Conservation (phyloP, 2,797 vertebrate species). For the Lepus oiostolus region DNA sequence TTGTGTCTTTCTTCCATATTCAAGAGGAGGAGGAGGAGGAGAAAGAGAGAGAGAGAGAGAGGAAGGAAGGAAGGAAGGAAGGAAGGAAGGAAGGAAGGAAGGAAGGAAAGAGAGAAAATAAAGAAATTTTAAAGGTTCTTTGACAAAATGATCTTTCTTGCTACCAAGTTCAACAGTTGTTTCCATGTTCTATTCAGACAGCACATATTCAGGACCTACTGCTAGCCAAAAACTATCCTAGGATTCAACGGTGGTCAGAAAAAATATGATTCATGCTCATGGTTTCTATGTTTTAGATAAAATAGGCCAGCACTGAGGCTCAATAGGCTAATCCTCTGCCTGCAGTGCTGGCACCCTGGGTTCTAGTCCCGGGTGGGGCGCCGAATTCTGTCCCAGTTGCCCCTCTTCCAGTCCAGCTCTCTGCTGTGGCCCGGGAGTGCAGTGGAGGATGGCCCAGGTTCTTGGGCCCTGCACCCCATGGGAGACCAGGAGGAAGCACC, state of each 20-base stretch:
- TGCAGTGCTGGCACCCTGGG: no score
- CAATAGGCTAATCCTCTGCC: no score
- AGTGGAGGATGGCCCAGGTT: no score
- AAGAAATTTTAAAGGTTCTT: neutral
- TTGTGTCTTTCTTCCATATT: neutral
- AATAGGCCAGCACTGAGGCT: no score
- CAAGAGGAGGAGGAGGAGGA: neutral
- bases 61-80: fast-evolving
- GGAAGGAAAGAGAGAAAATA: neutral
- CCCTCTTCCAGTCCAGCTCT: no score
- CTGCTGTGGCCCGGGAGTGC: no score
- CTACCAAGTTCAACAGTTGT: neutral
- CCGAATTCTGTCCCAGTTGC: no score
- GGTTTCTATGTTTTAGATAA: neutral
- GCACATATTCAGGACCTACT: neutral
- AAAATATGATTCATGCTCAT: neutral
- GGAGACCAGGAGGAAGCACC: no score
- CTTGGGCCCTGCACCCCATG: no score
- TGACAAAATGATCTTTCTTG: neutral
- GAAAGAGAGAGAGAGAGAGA: fast-evolving
- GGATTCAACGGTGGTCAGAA: neutral
- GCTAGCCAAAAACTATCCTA: neutral
- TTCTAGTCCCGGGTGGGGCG: no score
- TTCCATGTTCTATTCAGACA: neutral
- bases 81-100: neutral